Base-by-base conservation (phyloP, 2,888 invertebrate genomes). In the Drosophila nigricruria region DNA sequence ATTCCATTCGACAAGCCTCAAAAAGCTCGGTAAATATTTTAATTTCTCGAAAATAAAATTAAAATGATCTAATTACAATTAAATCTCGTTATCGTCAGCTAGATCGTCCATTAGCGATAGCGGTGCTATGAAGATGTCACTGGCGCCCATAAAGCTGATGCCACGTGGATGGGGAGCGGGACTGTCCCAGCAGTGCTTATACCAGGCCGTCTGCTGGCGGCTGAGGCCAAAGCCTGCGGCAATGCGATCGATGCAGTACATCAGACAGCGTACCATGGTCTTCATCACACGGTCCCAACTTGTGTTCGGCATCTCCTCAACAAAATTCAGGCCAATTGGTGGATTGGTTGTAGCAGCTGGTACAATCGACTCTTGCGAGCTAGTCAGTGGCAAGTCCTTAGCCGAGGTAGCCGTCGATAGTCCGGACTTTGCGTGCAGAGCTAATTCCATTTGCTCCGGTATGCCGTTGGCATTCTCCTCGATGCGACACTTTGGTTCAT, bases 141-240 rank as follows among this genome's bases (percentile, higher is more conserved):
- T 25, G 1, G 57, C 40, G 6, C 27, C 49, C 54, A 72, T 12
- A 1, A 42, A n/a, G 8, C 25, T 16, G 0, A 63, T 14, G 20
- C 56, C 56, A 40, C 42, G 67, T 6, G 71, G 50, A 25, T 66
- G 70, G 5, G 66, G 47, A 0, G 56, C 62, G 8, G 70, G 83
- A 58, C 50, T 54, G 2, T 70, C 62, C 83, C 81, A 82, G 66
- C 86, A 86, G 32, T 83, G 70, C 10, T 81, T 82, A 43, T 82
- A 86, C 82, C 82, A 82, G 8, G 53, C 52, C 1, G 64, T 56
- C 40, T 76, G 76, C 49, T 73, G 81, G 5, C 53, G 65, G 3
- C 66, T 73, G 53, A 82, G 43, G 0, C 82, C 82, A 27, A 82
- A 77, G 1, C 79, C 86, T 0, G 70, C 50, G 12, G 81, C 81